Base-by-base conservation (phyloP, 1,140 invertebrate species). In the Micrasema minimum region DNA sequence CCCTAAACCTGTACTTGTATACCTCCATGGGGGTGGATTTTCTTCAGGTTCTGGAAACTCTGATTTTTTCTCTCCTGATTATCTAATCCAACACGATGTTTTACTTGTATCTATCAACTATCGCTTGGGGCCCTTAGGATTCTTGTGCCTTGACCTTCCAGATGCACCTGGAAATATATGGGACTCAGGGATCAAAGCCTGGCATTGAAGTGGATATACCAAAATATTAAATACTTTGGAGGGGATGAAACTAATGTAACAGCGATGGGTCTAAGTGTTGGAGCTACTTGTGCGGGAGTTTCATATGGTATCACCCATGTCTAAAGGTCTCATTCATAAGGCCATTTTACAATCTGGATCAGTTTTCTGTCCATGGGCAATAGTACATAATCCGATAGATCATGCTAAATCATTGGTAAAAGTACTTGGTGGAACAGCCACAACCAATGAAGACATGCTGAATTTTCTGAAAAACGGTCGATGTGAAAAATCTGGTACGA, bases 111-210 rank as follows among this genome's bases (percentile, higher is more conserved):
- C 82, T 1, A 80, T 85, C 12, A 85, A 83, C 68, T 86, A 85
- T 69, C 77, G 85, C 64, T 55, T 86, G 31, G 84, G 83, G 11
- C 76, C 81, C 35, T 78, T 86, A 18, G 85, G 85, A 5, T 89
- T 87, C 72, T 71, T 89, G 18, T 87, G 87, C 48, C 86, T 85
- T 0, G 83, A 83, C 12, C 82, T 83, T 64, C 77, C 81, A 0
- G 78, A 78, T 46, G 78, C 80, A n/a, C 53, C 72, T 43, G 76
- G 76, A 57, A 77, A 78, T 46, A 78, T 46, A 55, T 35, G 16
- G 77, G 72, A 9, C 48, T 78, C 0, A 75, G 75, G 61, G 77
- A 78, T 70, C 72, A 75, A 48, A 53, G 22, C 18, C 50, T 76
- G 11, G 77, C 72, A n/a, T 66, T 78, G 16, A 45, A 77, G 67